phyloP scores from a whole-genome alignment of 2,888 invertebrate genomes.

The Drosophila recens region DNA sequence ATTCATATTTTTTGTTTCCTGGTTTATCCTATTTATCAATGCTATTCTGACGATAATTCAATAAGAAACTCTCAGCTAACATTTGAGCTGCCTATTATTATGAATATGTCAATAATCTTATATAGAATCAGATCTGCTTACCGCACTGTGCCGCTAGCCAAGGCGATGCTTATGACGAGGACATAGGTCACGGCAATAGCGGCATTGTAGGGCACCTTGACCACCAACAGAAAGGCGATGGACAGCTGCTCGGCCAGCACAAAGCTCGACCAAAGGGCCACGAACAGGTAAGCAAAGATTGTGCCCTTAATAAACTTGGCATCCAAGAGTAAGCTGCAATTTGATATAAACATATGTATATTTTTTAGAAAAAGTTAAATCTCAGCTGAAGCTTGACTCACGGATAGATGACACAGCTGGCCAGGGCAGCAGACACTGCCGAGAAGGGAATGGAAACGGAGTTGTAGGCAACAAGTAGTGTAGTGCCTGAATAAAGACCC shows the following conservation, averaged over 20 bases:
- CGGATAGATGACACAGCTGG: conserved; percentile 91
- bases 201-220: conserved; percentile 91
- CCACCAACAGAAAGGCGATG: conserved; percentile 92
- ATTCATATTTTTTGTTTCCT: too few species aligned
- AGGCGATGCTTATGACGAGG: conserved; percentile 89
- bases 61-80: too few species aligned
- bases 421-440: conserved; percentile 90
- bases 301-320: conserved; percentile 82
- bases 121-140: conserved; percentile 76
- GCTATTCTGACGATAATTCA: too few species aligned
- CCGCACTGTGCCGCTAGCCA: conserved; percentile 93
- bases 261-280: conserved; percentile 94
- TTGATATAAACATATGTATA: background rate
- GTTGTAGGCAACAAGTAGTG: conserved; percentile 93
- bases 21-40: too few species aligned
- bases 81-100: too few species aligned
- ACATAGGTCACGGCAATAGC: conserved; percentile 92
- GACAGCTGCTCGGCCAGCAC: conserved; percentile 94
- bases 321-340: conserved; percentile 81
- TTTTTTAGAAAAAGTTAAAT: background rate
- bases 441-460: conserved; percentile 93
- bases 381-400: conserved; percentile 84
- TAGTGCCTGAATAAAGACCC: conserved; percentile 94
- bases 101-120: too few species aligned
- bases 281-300: conserved; percentile 88